Evolutionary conservation across 92 coral and sea anemone genomes (phyloP), one percentile per base, ranked within the genome.

Genomic region (Zoanthus sociatus): DNA sequence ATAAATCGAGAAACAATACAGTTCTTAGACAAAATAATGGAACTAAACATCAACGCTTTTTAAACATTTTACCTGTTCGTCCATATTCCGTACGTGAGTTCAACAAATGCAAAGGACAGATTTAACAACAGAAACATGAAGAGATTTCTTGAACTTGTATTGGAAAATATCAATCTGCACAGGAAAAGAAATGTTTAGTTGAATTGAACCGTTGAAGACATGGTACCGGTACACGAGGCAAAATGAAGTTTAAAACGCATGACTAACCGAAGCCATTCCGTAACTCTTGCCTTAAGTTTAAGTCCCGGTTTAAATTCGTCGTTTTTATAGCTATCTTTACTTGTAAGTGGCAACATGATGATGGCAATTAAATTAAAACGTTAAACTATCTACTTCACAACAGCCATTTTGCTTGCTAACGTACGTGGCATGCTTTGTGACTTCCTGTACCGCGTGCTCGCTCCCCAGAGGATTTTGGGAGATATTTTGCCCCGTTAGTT

Each of bases 51-150:
- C 7, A 45, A 44, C 60, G 21, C 69, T n/a, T 20, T 9, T 20
- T 7, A 63, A n/a, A 17, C 85, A 70, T 74, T 33, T 33, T 33
- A 95, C 99, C 99, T 97, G 91, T 97, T 97, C 3, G 99, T 97
- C 99, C 98, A 97, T 92, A 97, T 95, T 81, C 99, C 99, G 78
- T 97, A 97, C 9, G 91, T 10, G 83, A 97, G 83, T 76, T 97
- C 99, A 68, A 97, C 97, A 73, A 97, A 97, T 9, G 99, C 99
- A 83, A 97, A 97, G 2, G 99, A 97, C 30, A 97, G 78, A 84
- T 97, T 97, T 0, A 97, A 86, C 20, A 93, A 42, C 6, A 97
- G 91, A 78, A 97, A 97, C 86, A 93, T 91, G 92, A 97, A 97
- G 15, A 97, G 90, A 82, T 97, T 97, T 81, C 99, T 92, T 76